Base-by-base conservation (phyloP, 1,140 invertebrate species). In the Physella acuta region DNA sequence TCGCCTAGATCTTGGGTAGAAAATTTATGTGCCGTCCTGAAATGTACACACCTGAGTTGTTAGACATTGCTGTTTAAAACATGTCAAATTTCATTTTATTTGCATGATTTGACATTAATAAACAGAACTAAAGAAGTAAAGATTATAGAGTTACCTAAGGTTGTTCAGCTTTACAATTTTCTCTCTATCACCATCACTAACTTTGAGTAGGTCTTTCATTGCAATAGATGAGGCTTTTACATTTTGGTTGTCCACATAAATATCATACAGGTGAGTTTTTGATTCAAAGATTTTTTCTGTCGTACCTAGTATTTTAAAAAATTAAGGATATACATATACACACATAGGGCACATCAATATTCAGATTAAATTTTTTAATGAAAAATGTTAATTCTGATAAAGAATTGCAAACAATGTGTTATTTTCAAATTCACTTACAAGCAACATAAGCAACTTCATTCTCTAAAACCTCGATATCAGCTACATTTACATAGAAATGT, bases 261-360 rank as follows among this genome's bases (percentile, higher is more conserved):
- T 76, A 76, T 87, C 85, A 76, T 83, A 86, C 34, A 87, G 71
- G 56, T 78, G 78, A 30, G 77, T 79, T 71, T 87, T 87, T 8
- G 78, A 79, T 64, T 87, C 84, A 80, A 87, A 86, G 73, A 87
- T 87, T 73, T 86, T 87, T 71, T 87, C 85, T 65, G 85, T 87
- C 26, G 85, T 87, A 78, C 85, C 85, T 79, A 58, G 1, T 5
- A 17, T 37, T 3, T 16, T 11, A 44, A 44, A n/a, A n/a, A n/a
- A n/a, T n/a, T n/a, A n/a, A n/a, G n/a, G n/a, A n/a, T n/a, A n/a
- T n/a, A n/a, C n/a, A n/a, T n/a, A n/a, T n/a, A n/a, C n/a, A n/a
- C n/a, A n/a, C n/a, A n/a, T n/a, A n/a, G n/a, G n/a, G n/a, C n/a
- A n/a, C n/a, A n/a, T n/a, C n/a, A n/a, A n/a, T n/a, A n/a, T n/a